phyloP scores from a whole-genome alignment of 1,140 invertebrate genomes.

The Gryllus bimaculatus region DNA sequence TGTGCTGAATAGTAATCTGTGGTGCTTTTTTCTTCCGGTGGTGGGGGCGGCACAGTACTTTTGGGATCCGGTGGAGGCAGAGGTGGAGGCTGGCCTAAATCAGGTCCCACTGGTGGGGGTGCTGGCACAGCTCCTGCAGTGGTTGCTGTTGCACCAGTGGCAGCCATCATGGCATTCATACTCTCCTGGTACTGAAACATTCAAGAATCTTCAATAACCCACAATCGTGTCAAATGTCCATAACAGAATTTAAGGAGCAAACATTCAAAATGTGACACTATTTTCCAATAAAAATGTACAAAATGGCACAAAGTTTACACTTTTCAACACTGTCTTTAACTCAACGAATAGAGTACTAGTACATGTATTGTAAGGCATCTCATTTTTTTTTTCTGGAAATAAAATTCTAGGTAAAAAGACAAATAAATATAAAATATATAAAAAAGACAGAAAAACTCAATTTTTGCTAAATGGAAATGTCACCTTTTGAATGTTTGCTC shows the following conservation, averaged over 20 bases:
- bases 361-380: no score
- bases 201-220: conserved; percentile 23
- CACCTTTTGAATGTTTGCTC: no score
- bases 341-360: no score
- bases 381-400: no score
- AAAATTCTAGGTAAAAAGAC: no score
- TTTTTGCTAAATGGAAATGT: no score
- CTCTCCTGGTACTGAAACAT: conserved; percentile 48
- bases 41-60: conserved; percentile 21
- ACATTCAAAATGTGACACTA: not conserved
- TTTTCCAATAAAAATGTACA: not conserved
- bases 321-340: no score
- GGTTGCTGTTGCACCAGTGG: conserved; percentile 25
- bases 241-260: no score
- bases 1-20: not conserved
- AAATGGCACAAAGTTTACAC: no score
- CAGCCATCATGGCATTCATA: conserved; percentile 36
- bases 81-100: conserved; percentile 30
- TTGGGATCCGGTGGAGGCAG: conserved; percentile 24
- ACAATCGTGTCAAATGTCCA: not conserved
- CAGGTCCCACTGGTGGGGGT: conserved; percentile 32
- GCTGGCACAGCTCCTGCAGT: conserved; percentile 28
- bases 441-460: no score
- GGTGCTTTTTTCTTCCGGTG: not conserved
- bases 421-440: no score